These are phyloP conservation scores for Philereme vetulata DNA, from an alignment of 2,888 invertebrate species.

Conservation along the genomic window DNA sequence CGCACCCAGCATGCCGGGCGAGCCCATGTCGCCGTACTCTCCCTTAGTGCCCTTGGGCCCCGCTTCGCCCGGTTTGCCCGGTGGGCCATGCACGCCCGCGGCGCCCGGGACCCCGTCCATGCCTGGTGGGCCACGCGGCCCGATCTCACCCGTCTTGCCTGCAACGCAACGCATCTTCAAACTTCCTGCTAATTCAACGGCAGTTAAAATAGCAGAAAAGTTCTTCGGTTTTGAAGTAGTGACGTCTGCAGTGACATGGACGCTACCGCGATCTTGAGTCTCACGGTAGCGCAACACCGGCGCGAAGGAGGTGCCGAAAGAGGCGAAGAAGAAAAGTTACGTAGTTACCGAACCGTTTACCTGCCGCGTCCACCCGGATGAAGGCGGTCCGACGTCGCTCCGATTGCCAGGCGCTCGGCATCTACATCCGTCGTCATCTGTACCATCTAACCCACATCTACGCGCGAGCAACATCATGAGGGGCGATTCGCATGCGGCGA, in stretches of 20 bases:
- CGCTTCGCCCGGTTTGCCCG: constrained; percentile 91
- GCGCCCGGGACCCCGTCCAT: constrained; percentile 89
- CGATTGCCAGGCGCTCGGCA: neutral
- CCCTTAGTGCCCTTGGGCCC: constrained; percentile 95
- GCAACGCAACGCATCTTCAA: constrained; percentile 47
- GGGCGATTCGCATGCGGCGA: constrained; percentile 18
- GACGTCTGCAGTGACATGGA: neutral
- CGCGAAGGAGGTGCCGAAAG: constrained; percentile 2
- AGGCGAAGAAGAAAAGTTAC: constrained; percentile 1
- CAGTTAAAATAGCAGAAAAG: neutral
- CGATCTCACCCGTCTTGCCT: constrained; percentile 90
- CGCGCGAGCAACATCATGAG: constrained; percentile 28
- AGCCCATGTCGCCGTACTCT: constrained; percentile 95
- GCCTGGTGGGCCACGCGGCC: constrained; percentile 90
- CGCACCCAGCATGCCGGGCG: constrained; percentile 96
- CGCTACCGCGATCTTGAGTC: neutral
- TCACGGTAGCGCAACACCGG: neutral
- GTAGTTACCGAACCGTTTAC: constrained; percentile 3
- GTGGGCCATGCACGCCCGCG: constrained; percentile 94
- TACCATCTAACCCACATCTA: constrained; percentile 51
- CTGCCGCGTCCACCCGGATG: neutral
- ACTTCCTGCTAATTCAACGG: neutral
- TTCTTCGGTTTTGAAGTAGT: neutral
- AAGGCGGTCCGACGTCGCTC: neutral
- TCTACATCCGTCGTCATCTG: constrained; percentile 54